Base-by-base conservation (phyloP, 2,113 vertebrate genomes). In the Thalassarche chlororhynchos region DNA sequence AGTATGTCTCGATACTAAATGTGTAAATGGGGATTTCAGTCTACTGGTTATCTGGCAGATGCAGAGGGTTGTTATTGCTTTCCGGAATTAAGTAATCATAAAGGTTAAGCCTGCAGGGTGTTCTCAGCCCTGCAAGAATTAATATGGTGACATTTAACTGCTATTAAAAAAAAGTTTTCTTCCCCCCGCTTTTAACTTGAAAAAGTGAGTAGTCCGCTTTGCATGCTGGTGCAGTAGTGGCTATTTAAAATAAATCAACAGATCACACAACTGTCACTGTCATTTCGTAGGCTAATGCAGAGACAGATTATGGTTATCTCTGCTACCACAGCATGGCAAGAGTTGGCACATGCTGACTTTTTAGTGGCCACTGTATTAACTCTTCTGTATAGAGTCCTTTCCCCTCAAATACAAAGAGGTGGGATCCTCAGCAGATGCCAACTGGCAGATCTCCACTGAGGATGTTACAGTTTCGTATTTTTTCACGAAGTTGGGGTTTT, bases 81-180 rank as follows among this genome's bases (percentile, higher is more conserved):
- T 81, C 87, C 71, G 84, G 77, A 94, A 84, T 82, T 34, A 75
- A 91, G 81, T 47, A 87, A 95, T 89, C 93, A 93, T 79, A 96
- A 96, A 95, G 94, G 94, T 96, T 95, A 96, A 94, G 90, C 93
- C 96, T 87, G 86, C 52, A 9, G 91, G 93, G 57, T 91, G 74
- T 94, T 95, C 93, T 87, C 84, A 92, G 25, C 80, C 88, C 84
- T 81, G 84, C 52, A 71, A 76, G 84, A 96, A 95, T 87, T 95
- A 96, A 94, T 82, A 95, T n/a, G 87, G 65, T 95, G 96, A 96
- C 93, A 91, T 96, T 96, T 96, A 91, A 82, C 64, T 71, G 87
- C 89, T 86, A 90, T 87, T 87, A 47, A 16, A 74, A 74, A 55
- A 52, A 57, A 28, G 16, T 9, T 42, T 61, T 24, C 3, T 20